Base-by-base conservation (phyloP, 2,888 invertebrate genomes). In the Hemistola chrysoprasaria region DNA sequence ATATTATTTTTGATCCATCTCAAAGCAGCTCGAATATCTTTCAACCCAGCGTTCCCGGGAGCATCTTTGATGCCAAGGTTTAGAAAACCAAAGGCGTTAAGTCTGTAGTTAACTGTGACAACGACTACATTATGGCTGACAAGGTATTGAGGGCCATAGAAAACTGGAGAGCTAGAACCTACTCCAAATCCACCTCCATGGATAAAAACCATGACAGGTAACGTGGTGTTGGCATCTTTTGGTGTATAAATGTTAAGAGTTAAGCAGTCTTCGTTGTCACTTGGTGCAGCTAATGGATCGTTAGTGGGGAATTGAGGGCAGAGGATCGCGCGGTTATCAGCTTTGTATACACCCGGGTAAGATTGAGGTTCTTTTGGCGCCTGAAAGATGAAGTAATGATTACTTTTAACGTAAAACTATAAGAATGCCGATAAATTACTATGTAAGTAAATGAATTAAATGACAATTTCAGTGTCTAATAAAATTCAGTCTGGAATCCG, bases 141-240 rank as follows among this genome's bases (percentile, higher is more conserved):
- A 1, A 91, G 62, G 36, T 86, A 89, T 41, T 90, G 80, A 0
- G 91, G 88, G 0, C 90, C 89, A 42, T 80, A 80, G 47, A 85
- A 78, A 16, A 59, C 60, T 0, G 85, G 73, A 0, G 82, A 82
- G 0, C 86, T 83, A 1, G 83, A 78, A 0, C 91, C 90, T 0
- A 73, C 59, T 0, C 83, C 82, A 24, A 88, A 90, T 2, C 78
- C 87, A 1, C 91, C 91, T 0, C 90, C 90, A 11, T 91, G 91
- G 1, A 91, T 67, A 49, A 71, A 87, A 0, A 88, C 80, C 73
- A 90, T 82, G 1, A 90, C 85, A 0, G 90, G 89, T 2, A 73
- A 74, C 1, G 71, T 63, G 1, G 57, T 45, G 40, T 78, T 81
- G 0, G 33, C 52, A 1, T 55, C 33, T 5, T 56, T 53, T 1